Base-by-base conservation (phyloP, 2,888 invertebrate species). In the Monochamus alternatus region DNA sequence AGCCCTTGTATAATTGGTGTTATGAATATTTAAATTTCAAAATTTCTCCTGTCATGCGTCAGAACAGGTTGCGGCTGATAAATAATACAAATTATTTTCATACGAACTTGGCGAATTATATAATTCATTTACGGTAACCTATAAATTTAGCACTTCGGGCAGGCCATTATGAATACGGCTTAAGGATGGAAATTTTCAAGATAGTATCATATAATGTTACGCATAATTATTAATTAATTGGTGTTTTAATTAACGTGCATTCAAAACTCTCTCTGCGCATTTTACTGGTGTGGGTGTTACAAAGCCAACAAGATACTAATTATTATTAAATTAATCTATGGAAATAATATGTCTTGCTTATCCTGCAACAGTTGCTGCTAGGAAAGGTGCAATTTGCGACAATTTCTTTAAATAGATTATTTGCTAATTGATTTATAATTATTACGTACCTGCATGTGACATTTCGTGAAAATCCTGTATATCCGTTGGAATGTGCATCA, bases 1-100 rank as follows among this genome's bases (percentile, higher is more conserved):
- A 55, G 55, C 55, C 55, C 22, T 55, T 55, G 55, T 55, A n/a
- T 68, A 69, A 69, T 69, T 69, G 68, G 59, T 60, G 10, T 60
- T 47, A 60, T 47, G 60, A 44, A 69, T 69, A 69, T 31, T 69
- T 69, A 47, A 66, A 44, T 38, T 38, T 38, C 12, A 51, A 69
- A 69, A 60, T 69, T 69, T 62, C 69, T 47, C 60, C 59, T 44
- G 10, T 59, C 38, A 69, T n/a, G 3, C 58, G 5, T 22, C 8
- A 30, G 47, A 69, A 69, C 69, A 69, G 51, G 69, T 69, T 60
- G 30, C 60, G 44, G 30, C 44, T 8, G 12, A 60, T 47, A 69
- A 60, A 69, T 58, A 68, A 43, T 69, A 69, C 47, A 43, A 60
- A 60, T 69, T 69, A 69, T 59, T 60, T 30, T 47, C 30, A 69